phyloP scores from a whole-genome alignment of 2,888 invertebrate species.

The Drosophila niveifrons region DNA sequence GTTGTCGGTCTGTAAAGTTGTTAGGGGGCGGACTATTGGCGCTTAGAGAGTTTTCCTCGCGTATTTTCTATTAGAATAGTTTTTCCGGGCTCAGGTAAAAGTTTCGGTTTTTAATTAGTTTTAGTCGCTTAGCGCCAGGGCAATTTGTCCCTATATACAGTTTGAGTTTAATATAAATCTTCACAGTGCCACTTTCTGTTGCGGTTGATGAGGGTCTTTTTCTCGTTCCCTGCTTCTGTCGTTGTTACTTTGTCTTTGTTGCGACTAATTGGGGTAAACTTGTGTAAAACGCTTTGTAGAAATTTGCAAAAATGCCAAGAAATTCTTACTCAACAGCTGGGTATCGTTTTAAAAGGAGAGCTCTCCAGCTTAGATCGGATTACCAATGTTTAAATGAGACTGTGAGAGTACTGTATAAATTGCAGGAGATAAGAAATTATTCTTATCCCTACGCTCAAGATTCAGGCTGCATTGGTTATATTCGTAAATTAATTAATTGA shows the following conservation, averaged over 20 bases:
- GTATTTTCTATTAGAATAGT: conserved; percentile 61
- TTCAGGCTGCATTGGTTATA: neutral
- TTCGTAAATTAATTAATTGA: too few species aligned
- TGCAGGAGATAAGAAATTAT: neutral
- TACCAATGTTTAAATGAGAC: conserved; percentile 5
- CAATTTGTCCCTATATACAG: conserved; percentile 64
- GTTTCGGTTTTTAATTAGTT: conserved; percentile 77
- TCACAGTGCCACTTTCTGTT: conserved; percentile 32
- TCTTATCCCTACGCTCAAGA: neutral
- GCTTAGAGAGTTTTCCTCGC: conserved; percentile 35
- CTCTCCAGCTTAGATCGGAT: neutral
- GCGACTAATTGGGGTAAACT: conserved; percentile 59
- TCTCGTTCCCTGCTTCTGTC: neutral
- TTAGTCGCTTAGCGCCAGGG: conserved; percentile 62
- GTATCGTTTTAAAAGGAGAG: conserved; percentile 2
- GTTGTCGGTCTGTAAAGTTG: conserved; percentile 58
- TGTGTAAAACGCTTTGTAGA: conserved; percentile 46
- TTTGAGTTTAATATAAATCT: conserved; percentile 56
- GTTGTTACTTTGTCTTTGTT: conserved; percentile 1
- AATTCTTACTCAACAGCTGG: conserved; percentile 13
- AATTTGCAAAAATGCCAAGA: conserved; percentile 39
- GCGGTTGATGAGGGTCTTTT: conserved; percentile 47
- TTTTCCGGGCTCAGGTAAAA: conserved; percentile 62
- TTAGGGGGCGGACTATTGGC: conserved; percentile 10
- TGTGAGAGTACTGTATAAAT: neutral